Evolutionary conservation across 2,113 vertebrate genomes (phyloP).

Genomic region (Neodontobutis hainanensis): DNA sequence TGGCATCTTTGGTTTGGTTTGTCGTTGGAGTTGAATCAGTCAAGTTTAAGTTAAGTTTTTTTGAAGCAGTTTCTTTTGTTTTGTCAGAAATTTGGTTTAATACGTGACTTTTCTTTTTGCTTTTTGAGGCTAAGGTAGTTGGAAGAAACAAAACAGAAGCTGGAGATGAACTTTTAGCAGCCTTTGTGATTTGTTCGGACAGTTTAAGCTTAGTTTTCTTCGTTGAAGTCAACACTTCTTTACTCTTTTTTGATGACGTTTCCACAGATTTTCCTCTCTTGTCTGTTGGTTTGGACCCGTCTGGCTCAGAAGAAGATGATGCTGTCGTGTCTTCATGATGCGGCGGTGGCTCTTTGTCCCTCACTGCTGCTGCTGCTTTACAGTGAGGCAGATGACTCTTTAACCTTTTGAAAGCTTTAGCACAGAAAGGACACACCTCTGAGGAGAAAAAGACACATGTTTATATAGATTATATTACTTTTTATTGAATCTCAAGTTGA

Average conservation of each 20-base stretch:
- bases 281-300: not conserved
- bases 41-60: not conserved
- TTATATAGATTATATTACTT: not conserved
- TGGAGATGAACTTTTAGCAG: not conserved
- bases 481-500: no score
- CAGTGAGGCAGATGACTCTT: conserved; percentile 89
- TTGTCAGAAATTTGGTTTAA: not conserved
- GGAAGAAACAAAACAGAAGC: not conserved
- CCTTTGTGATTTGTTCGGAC: conserved; percentile 29
- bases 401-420: conserved; percentile 84
- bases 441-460: conserved; percentile 3
- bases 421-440: conserved; percentile 87
- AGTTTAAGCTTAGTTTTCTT: conserved; percentile 54
- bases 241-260: conserved; percentile 3
- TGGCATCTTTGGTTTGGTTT: not conserved
- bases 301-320: not conserved
- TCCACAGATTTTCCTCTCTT: not conserved
- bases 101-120: conserved; percentile 42
- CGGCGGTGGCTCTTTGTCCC: conserved; percentile 19
- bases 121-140: conserved; percentile 11
- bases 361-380: conserved; percentile 56
- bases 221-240: not conserved
- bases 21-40: not conserved
- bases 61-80: not conserved
- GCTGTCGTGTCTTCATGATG: not conserved